These are phyloP conservation scores for Agrenia bidenticulata DNA, from an alignment of 2,888 invertebrate genomes.

Conservation along the genomic window DNA sequence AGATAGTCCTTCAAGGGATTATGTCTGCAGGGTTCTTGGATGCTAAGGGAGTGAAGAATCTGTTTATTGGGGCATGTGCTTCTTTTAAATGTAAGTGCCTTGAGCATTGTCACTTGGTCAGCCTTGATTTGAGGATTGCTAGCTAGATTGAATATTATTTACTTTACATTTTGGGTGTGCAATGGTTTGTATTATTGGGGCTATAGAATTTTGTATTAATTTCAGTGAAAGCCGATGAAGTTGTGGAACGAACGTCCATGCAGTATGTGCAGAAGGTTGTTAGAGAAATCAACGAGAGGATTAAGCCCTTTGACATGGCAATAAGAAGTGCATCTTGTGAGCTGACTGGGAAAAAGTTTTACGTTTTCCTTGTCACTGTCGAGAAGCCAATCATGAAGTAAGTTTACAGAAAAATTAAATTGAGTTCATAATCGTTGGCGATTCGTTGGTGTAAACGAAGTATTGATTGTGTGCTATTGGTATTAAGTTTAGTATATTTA, in stretches of 20 bases:
- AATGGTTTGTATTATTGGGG: too few species aligned
- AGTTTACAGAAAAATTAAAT: too few species aligned
- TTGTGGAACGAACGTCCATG: slow-evolving; percentile 33
- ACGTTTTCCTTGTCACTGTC: slow-evolving; percentile 47
- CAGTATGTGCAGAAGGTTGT: slow-evolving; percentile 45
- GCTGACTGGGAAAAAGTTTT: slow-evolving; percentile 47
- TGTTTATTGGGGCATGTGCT: slow-evolving; percentile 42
- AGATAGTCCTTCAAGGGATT: slow-evolving; percentile 49
- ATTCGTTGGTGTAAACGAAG: background rate
- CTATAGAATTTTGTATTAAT: too few species aligned
- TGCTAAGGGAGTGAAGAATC: slow-evolving; percentile 46
- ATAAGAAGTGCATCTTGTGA: slow-evolving; percentile 49
- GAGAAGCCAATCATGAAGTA: slow-evolving; percentile 50
- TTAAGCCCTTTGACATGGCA: slow-evolving; percentile 44
- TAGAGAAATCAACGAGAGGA: slow-evolving; percentile 45
- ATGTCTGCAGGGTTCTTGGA: slow-evolving; percentile 49
- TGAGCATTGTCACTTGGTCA: background rate
- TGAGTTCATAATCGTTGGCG: too few species aligned
- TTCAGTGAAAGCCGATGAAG: background rate
- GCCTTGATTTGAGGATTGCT: too few species aligned
- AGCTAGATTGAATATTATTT: too few species aligned
- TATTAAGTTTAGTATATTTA: too few species aligned
- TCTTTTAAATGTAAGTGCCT: slow-evolving; percentile 31
- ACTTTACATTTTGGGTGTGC: too few species aligned
- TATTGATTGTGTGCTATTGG: background rate